phyloP scores from a whole-genome alignment of 2,113 vertebrate species.

The Tenebrosternarchus preto region DNA sequence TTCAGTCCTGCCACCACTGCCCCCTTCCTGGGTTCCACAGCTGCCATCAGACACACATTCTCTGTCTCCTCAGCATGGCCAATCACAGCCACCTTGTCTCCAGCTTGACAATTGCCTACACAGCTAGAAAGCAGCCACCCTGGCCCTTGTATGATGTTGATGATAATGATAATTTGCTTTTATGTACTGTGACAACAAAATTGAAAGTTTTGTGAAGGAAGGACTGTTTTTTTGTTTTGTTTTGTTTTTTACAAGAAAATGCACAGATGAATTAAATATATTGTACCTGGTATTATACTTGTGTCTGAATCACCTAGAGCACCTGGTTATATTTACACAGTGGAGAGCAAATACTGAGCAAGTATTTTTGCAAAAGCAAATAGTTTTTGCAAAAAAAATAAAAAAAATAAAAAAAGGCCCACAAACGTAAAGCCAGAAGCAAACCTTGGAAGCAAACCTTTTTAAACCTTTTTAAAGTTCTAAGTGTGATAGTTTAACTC shows the following conservation, averaged over 20 bases:
- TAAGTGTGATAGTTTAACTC: too few species aligned
- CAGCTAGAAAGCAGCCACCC: constrained; percentile 22
- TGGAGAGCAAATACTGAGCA: too few species aligned
- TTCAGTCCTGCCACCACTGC: constrained; percentile 27
- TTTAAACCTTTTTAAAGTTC: too few species aligned
- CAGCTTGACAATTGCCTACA: constrained; percentile 25
- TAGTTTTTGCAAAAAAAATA: too few species aligned
- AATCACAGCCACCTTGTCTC: constrained; percentile 43
- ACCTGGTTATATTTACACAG: neutral
- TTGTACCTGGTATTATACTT: neutral
- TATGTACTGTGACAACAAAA: constrained; percentile 4
- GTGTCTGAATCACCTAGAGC: neutral
- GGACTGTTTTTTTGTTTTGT: neutral
- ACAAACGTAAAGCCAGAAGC: too few species aligned
- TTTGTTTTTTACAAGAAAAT: neutral
- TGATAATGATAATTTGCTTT: constrained; percentile 36
- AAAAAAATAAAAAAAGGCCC: too few species aligned
- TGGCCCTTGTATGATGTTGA: constrained; percentile 28
- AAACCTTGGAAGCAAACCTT: too few species aligned
- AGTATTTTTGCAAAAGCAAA: too few species aligned
- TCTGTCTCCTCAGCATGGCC: constrained; percentile 40
- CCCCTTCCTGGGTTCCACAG: constrained; percentile 44
- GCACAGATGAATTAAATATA: neutral
- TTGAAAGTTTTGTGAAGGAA: neutral
- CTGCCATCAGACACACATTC: constrained; percentile 32